Evolutionary conservation across 2,113 vertebrate species (phyloP).

Genomic region (Conger conger): DNA sequence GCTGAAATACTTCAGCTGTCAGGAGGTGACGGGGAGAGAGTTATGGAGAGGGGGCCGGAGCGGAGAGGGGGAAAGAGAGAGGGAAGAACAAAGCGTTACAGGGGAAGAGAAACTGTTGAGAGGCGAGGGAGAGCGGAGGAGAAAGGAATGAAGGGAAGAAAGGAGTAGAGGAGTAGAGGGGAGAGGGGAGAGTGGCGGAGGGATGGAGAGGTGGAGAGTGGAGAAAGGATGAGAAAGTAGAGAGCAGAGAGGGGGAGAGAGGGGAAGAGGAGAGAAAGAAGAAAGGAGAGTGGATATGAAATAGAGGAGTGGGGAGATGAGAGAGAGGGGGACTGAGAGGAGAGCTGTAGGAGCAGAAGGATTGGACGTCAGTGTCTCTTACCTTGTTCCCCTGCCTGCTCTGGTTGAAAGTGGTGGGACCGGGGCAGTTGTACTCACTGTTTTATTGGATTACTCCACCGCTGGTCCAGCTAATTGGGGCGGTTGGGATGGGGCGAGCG

Average conservation of each 20-base stretch:
- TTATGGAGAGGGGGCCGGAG: no score
- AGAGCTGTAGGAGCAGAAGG: background rate
- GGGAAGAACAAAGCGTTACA: background rate
- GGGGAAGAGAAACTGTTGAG: background rate
- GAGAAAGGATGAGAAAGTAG: background rate
- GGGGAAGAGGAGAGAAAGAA: background rate
- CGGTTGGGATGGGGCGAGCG: slow-evolving; percentile 25
- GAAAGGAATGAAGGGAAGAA: background rate
- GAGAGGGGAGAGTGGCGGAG: background rate
- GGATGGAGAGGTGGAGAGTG: background rate
- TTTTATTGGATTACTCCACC: slow-evolving; percentile 74
- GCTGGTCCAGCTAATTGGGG: slow-evolving; percentile 69
- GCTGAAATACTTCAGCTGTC: no score
- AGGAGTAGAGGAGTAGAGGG: background rate
- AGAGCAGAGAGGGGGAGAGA: no score
- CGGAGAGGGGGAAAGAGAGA: background rate
- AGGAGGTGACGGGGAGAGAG: no score
- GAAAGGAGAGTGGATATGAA: background rate
- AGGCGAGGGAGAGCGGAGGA: background rate
- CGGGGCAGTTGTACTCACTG: slow-evolving; percentile 36
- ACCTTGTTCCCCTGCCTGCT: slow-evolving; percentile 64
- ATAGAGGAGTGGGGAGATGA: background rate
- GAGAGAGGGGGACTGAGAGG: background rate
- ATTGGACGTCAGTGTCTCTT: slow-evolving; percentile 40
- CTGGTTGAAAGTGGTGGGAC: slow-evolving; percentile 56